Conservation (phyloP, 2,113 vertebrate species). For the Henicopernis longicauda region DNA sequence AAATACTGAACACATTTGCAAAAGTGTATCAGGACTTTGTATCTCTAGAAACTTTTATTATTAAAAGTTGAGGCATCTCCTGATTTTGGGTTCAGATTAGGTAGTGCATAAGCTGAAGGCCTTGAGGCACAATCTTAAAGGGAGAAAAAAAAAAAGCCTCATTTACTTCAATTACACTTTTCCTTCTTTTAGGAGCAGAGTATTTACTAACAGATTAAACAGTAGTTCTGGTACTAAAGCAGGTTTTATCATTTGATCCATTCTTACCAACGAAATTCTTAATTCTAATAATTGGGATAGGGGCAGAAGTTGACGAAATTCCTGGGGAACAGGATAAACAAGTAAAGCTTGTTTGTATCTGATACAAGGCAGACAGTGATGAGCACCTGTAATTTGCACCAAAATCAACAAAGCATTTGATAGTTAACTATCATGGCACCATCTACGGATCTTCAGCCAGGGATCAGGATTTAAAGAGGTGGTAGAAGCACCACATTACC, state of each 20-base stretch:
- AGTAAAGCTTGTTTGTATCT: background rate
- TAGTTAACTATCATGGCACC: background rate
- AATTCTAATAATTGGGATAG: background rate
- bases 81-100: background rate
- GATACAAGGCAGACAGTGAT: background rate
- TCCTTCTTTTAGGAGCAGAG: background rate
- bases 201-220: background rate
- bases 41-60: background rate
- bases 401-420: background rate
- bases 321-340: rapidly evolving
- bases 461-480: background rate
- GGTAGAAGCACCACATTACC: background rate
- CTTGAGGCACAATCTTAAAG: background rate
- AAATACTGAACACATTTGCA: background rate
- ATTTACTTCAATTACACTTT: background rate
- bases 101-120: background rate
- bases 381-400: background rate
- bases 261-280: background rate
- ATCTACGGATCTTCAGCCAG: background rate
- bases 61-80: background rate
- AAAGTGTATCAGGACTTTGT: rapidly evolving
- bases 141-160: background rate
- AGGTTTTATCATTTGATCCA: background rate
- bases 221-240: background rate
- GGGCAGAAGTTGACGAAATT: background rate